phyloP scores from a whole-genome alignment of 2,797 vertebrate species.

The Odontamblyopus rebecca region DNA sequence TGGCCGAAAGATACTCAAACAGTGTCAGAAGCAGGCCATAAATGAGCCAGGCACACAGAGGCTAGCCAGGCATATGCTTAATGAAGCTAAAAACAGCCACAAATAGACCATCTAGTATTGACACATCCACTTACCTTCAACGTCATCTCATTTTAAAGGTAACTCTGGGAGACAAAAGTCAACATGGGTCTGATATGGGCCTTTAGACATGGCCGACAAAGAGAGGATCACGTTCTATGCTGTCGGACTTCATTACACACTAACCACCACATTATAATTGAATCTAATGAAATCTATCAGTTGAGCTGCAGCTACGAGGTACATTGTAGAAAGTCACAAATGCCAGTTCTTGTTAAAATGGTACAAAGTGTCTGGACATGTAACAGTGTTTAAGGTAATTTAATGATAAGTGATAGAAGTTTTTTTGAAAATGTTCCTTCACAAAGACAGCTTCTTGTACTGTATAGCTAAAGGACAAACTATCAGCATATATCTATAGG shows the following conservation, averaged over 20 bases:
- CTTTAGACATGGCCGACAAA: slow-evolving; percentile 64
- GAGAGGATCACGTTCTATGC: slow-evolving; percentile 39
- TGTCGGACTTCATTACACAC: slow-evolving; percentile 49
- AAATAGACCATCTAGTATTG: slow-evolving; percentile 42
- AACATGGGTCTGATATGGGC: slow-evolving; percentile 62
- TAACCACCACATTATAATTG: slow-evolving; percentile 31
- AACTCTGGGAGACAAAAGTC: slow-evolving; percentile 68
- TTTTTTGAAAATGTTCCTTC: background rate
- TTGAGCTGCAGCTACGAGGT: background rate
- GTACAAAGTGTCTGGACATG: background rate
- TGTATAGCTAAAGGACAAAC: background rate
- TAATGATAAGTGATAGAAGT: background rate
- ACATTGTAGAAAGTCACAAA: background rate
- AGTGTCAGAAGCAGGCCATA: slow-evolving; percentile 58
- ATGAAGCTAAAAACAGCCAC: slow-evolving; percentile 46
- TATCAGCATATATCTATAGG: background rate
- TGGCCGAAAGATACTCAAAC: slow-evolving; percentile 19
- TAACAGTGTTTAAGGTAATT: background rate
- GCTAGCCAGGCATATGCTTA: slow-evolving; percentile 33
- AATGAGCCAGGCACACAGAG: slow-evolving; percentile 45
- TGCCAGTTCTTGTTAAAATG: slow-evolving; percentile 15
- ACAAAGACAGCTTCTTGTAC: background rate
- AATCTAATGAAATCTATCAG: slow-evolving; percentile 22
- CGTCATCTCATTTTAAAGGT: slow-evolving; percentile 50
- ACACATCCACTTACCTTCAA: slow-evolving; percentile 69